These are phyloP conservation scores for Halichoerus grypus DNA, from an alignment of 2,113 vertebrate genomes.

Conservation along the genomic window DNA sequence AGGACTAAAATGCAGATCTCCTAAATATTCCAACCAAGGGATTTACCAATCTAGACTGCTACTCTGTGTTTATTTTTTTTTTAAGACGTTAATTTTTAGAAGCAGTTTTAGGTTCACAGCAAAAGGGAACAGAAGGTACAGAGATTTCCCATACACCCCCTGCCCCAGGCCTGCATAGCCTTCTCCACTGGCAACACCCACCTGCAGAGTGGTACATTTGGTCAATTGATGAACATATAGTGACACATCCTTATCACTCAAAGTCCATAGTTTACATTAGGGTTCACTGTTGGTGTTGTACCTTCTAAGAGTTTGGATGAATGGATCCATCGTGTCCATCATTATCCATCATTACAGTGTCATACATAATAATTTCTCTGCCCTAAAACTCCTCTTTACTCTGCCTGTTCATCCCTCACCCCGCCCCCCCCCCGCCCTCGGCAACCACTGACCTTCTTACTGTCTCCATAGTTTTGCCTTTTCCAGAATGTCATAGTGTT, in stretches of 20 bases:
- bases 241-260: not conserved
- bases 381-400: not conserved
- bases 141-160: not conserved
- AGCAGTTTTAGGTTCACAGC: not conserved
- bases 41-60: not conserved
- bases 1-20: not conserved
- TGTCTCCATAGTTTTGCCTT: not conserved
- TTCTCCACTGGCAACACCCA: not conserved
- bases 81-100: not conserved
- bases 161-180: not conserved
- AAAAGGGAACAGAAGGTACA: not conserved
- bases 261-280: not conserved
- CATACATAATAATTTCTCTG: not conserved
- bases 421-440: no score
- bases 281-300: not conserved
- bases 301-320: not conserved
- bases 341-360: not conserved
- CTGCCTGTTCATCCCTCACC: not conserved
- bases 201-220: not conserved
- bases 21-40: not conserved
- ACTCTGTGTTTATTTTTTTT: not conserved
- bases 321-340: not conserved
- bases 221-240: not conserved
- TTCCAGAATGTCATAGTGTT: not conserved
- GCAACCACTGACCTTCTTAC: not conserved